phyloP scores from a whole-genome alignment of 2,113 vertebrate genomes.

The Siniperca knerii region DNA sequence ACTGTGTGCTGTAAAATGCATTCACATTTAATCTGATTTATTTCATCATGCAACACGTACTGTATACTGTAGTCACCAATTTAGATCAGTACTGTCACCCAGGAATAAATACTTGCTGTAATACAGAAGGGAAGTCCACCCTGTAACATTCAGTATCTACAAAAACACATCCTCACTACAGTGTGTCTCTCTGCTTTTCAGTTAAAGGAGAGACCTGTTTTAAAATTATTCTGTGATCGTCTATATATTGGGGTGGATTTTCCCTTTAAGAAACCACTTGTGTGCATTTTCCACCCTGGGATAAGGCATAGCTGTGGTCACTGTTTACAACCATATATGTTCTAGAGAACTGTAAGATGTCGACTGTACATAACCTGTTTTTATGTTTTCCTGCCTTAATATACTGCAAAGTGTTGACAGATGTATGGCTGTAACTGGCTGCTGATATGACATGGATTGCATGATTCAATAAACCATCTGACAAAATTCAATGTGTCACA shows the following conservation, averaged over 20 bases:
- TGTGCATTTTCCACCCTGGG: constrained; percentile 47
- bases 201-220: neutral
- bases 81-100: constrained; percentile 35
- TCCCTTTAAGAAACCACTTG: constrained; percentile 57
- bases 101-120: neutral
- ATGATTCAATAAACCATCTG: constrained; percentile 82
- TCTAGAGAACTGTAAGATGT: constrained; percentile 70
- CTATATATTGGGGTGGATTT: constrained; percentile 32
- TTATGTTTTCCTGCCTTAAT: constrained; percentile 76
- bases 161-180: neutral
- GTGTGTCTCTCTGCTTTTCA: neutral
- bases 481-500: constrained; percentile 32
- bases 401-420: constrained; percentile 73
- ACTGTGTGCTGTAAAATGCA: constrained; percentile 51
- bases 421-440: constrained; percentile 75
- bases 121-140: constrained; percentile 5
- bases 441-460: constrained; percentile 77
- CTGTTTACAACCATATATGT: constrained; percentile 76
- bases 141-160: constrained; percentile 2
- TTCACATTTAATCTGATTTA: constrained; percentile 41
- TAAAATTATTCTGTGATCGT: neutral
- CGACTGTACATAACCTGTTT: constrained; percentile 70
- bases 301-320: constrained; percentile 60
- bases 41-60: constrained; percentile 44
- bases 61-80: constrained; percentile 36